A percentile compares a stretch with the other conserved stretches of the same genome.
phyloP scores from a whole-genome alignment of 2,113 vertebrate genomes.

The Aspiorhynchus laticeps region DNA sequence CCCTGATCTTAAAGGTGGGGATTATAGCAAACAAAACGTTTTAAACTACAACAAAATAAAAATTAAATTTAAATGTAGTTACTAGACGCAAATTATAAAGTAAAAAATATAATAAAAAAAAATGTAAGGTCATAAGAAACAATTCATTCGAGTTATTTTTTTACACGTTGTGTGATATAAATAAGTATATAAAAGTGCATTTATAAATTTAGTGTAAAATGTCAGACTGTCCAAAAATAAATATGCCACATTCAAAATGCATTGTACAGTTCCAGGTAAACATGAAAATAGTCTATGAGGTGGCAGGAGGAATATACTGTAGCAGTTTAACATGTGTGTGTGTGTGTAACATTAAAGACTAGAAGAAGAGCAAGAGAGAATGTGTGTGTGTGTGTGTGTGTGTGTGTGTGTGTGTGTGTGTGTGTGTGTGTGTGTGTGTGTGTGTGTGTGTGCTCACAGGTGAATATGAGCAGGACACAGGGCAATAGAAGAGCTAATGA shows the following conservation, averaged over 20 bases:
- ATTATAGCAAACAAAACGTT: too few species aligned
- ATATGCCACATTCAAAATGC: neutral
- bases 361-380: too few species aligned
- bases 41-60: neutral
- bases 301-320: neutral
- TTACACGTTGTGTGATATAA: neutral
- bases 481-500: slow-evolving; percentile 44
- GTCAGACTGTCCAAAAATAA: neutral
- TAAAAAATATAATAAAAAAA: too few species aligned
- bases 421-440: too few species aligned
- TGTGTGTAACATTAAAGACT: too few species aligned
- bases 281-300: neutral
- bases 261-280: neutral
- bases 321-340: too few species aligned
- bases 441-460: neutral
- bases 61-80: too few species aligned
- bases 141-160: neutral
- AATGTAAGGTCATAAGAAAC: neutral
- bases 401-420: too few species aligned
- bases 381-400: too few species aligned
- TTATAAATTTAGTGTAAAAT: neutral
- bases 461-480: slow-evolving; percentile 21
- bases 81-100: too few species aligned
- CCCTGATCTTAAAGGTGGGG: too few species aligned
- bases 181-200: neutral